Evolutionary conservation across 2,888 invertebrate genomes (phyloP), one percentile per base, ranked within the genome.

Genomic region (Yponomeuta cagnagella): DNA sequence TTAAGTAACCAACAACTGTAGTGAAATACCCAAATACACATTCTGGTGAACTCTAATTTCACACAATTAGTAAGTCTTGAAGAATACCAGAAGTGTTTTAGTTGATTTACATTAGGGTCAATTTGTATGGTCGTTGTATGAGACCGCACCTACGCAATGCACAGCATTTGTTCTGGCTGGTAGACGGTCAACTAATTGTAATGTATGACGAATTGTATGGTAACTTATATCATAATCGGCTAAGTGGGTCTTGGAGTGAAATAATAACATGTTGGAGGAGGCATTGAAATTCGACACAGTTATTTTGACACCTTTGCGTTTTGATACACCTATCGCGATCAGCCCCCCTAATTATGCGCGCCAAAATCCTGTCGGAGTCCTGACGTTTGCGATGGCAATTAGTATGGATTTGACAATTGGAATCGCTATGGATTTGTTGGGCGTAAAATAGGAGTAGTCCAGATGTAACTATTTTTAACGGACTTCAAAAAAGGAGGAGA

Each of bases 191-290:
- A 65, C 65, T 65, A 65, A 65, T 65, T 65, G 64, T 83, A 79
- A 79, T 79, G 81, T 81, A 86, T 87, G 87, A 87, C 86, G 87
- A 86, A 88, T 88, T 85, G 83, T 81, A 83, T 80, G 74, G 74
- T 73, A 78, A 76, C 77, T 79, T 33, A 30, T 30, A 65, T 65
- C 65, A 33, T 65, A 31, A 31, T 64, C 64, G 64, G 64, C 3
- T 64, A 64, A 64, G 64, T 64, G 65, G 65, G 33, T 12, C 65
- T 10, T 31, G 33, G 10, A 65, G 65, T 10, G 1, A 33, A 12
- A 30, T 33, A 23, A 23, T 23, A 23, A 23, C 23, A 9, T 10
- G 0, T 23, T 65, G 65, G 65, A 65, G 65, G 33, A 33, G 65
- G 65, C 10, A 65, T 64, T 64, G 15, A 5, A 15, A 63, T 10